A percentile compares a stretch with the other conserved stretches of the same genome.
phyloP scores from a whole-genome alignment of 1,140 invertebrate genomes.

The Metaphire vulgaris region DNA sequence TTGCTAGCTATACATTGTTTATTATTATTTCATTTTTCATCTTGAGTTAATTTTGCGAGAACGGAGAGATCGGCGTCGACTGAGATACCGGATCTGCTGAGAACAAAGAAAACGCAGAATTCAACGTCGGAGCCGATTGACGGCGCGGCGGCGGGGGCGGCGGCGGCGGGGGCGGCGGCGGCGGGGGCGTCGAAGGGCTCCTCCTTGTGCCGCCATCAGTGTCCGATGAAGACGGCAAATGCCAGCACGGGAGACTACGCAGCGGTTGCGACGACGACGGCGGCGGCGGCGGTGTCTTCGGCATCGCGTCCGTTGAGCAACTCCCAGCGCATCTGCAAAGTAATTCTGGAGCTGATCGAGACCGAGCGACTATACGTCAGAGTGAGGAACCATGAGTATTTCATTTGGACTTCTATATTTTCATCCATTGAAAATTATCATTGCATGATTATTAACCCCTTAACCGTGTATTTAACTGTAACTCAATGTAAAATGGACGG shows the following conservation, averaged over 20 bases:
- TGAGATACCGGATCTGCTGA: background rate
- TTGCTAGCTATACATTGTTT: background rate
- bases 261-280: too few relatives aligned
- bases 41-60: background rate
- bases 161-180: background rate
- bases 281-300: too few relatives aligned
- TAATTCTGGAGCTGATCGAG: conserved; percentile 91
- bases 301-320: conserved; percentile 71
- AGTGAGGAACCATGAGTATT: too few relatives aligned
- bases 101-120: background rate
- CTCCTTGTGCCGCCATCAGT: too few relatives aligned
- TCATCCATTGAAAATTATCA: too few relatives aligned
- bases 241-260: too few relatives aligned
- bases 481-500: too few relatives aligned
- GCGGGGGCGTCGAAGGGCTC: too few relatives aligned
- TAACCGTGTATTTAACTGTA: too few relatives aligned
- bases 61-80: background rate
- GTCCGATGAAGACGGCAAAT: too few relatives aligned
- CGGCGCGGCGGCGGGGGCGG: background rate
- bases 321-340: conserved; percentile 89
- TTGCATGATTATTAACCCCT: too few relatives aligned
- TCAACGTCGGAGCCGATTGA: background rate
- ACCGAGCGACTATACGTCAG: conserved; percentile 95
- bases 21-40: background rate
- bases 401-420: too few relatives aligned